Evolutionary conservation across 2,797 vertebrate species (phyloP).

Genomic region (Rhinella marina): DNA sequence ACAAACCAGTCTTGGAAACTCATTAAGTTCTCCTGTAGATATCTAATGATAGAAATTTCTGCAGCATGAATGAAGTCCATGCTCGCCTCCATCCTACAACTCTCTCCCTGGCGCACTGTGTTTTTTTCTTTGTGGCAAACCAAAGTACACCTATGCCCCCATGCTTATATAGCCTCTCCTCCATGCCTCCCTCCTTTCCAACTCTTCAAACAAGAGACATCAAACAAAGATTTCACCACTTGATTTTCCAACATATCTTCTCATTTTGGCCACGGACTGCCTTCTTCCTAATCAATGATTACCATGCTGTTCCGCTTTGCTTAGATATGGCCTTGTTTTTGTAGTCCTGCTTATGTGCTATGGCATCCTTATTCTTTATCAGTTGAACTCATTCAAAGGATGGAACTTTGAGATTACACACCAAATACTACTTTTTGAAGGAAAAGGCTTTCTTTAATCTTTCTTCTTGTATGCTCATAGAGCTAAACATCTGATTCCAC

Average conservation of each 20-base stretch:
- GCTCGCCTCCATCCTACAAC: conserved; percentile 27
- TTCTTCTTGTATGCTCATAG: neutral
- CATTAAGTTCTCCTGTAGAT: conserved; percentile 85
- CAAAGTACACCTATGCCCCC: neutral
- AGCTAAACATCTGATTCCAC: neutral
- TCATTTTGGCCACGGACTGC: neutral
- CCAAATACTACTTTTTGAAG: neutral
- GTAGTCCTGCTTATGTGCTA: neutral
- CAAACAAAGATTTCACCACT: conserved; percentile 40
- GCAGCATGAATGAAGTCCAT: conserved; percentile 86
- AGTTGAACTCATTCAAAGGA: neutral
- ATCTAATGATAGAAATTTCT: conserved; percentile 81
- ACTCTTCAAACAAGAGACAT: conserved; percentile 26
- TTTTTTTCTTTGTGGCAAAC: neutral
- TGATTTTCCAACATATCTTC: conserved; percentile 4
- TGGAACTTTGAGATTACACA: conserved; percentile 25
- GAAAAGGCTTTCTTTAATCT: neutral
- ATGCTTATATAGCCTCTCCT: conserved; percentile 21
- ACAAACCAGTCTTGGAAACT: conserved; percentile 87
- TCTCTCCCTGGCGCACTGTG: neutral
- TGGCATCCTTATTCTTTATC: conserved; percentile 2
- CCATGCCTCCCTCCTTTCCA: neutral
- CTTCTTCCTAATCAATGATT: conserved; percentile 27
- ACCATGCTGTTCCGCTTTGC: neutral
- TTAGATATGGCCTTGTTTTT: neutral